Evolutionary conservation across 2,797 vertebrate genomes (phyloP).

Genomic region (Platyrinchus mystaceus): DNA sequence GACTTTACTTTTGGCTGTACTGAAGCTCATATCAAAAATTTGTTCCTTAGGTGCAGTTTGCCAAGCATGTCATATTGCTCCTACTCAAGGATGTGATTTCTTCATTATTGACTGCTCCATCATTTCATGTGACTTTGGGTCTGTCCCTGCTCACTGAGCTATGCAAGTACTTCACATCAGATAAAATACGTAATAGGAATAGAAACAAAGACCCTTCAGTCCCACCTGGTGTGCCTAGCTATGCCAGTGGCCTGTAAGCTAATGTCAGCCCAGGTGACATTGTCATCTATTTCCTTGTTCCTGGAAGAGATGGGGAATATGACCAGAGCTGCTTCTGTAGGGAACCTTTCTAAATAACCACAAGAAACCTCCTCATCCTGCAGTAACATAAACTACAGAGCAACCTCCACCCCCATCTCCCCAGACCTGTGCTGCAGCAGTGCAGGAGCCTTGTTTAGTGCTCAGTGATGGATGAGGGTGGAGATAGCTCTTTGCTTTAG

Average conservation of each 20-base stretch:
- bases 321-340: not conserved
- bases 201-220: not conserved
- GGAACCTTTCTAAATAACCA: not conserved
- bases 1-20: not conserved
- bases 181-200: not conserved
- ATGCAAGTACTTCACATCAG: not conserved
- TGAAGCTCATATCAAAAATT: not conserved
- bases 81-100: not conserved
- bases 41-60: not conserved
- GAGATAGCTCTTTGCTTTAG: not conserved
- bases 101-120: not conserved
- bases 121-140: not conserved
- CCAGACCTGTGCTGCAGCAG: not conserved
- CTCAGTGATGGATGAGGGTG: not conserved
- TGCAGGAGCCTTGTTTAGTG: not conserved
- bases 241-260: not conserved
- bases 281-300: not conserved
- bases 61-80: not conserved
- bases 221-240: not conserved
- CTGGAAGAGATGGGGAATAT: not conserved
- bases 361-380: not conserved
- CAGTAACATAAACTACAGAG: not conserved
- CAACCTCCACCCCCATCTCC: not conserved
- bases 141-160: not conserved
- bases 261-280: not conserved